Percentiles rank a stretch among this genome's conserved stretches.
phyloP scores from a whole-genome alignment of 2,113 vertebrate genomes.

The Pterocles gutturalis region DNA sequence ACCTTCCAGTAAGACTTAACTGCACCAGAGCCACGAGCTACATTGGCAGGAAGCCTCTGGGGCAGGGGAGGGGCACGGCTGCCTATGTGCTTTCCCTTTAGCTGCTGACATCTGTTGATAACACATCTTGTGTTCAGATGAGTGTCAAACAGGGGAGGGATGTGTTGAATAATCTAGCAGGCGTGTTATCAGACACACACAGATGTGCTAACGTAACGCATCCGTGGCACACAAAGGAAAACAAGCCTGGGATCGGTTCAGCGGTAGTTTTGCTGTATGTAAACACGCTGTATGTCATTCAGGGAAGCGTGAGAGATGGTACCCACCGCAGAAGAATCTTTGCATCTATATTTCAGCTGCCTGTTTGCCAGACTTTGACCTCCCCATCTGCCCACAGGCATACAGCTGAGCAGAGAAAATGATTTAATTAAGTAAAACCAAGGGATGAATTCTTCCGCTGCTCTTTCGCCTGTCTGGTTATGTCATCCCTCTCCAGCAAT shows the following conservation, averaged over 20 bases:
- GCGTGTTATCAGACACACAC: not conserved
- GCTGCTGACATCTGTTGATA: not conserved
- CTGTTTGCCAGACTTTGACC: not conserved
- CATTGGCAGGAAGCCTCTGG: not conserved
- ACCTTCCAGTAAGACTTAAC: not conserved
- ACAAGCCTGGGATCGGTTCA: fast-evolving
- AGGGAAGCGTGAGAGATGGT: not conserved
- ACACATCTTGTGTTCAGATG: not conserved
- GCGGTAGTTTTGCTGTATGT: not conserved
- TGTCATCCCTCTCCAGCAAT: not conserved
- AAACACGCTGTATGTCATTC: fast-evolving
- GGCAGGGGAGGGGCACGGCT: not conserved
- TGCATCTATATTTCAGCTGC: not conserved
- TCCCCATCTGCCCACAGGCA: not conserved
- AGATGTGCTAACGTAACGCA: not conserved
- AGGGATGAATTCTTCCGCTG: not conserved
- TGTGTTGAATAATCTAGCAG: not conserved
- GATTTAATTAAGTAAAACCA: not conserved
- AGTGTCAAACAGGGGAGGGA: not conserved
- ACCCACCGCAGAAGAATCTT: not conserved
- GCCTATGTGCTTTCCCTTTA: not conserved
- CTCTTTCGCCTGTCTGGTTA: not conserved
- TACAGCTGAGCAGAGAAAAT: not conserved
- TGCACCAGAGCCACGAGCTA: not conserved
- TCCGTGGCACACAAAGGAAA: not conserved